Evolutionary conservation across 2,797 vertebrate genomes (phyloP), one percentile per base, ranked within the genome.

Genomic region (Ibycter americanus): DNA sequence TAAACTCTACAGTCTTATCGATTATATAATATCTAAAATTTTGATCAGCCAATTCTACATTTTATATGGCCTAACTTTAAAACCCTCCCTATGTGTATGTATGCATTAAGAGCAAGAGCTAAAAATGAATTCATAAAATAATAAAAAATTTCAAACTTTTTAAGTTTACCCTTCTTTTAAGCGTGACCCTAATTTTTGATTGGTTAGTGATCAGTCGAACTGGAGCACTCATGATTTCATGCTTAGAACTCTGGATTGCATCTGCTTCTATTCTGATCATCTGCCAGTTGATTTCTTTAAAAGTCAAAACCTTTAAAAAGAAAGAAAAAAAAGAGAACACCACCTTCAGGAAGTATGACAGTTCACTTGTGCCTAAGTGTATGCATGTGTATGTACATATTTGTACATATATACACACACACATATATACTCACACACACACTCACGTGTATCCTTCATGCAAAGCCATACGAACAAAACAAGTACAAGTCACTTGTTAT

Each of bases 211-310:
- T 99, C 92, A 99, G 98, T 68, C 99, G 99, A 97, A 99, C 99
- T 72, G 99, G 99, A 65, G 99, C 99, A 56, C 99, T 99, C 98
- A 99, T 95, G 97, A 99, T 99, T 98, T 99, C 99, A 56, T 99
- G 99, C 87, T 99, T 99, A 19, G 98, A 98, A 82, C 99, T 99
- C 97, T 99, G 99, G 96, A 99, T 99, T 86, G 99, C 99, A 89
- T 99, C 99, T 1, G 99, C 99, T 97, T 99, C 99, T 85, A 99
- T 99, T 84, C 99, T 99, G 97, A 99, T 99, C 99, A 99, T 99
- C 98, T 99, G 99, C 99, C 99, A 99, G 98, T 99, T 99, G 96
- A 99, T 99, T 98, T 99, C 99, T 97, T 99, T 99, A 96, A 99
- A 99, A 31, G 99, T 99, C 98, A 99, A 97, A 92, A 99, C 98